Evolutionary conservation across 2,888 invertebrate genomes (phyloP).

Genomic region (Nemotelus nigrinus): DNA sequence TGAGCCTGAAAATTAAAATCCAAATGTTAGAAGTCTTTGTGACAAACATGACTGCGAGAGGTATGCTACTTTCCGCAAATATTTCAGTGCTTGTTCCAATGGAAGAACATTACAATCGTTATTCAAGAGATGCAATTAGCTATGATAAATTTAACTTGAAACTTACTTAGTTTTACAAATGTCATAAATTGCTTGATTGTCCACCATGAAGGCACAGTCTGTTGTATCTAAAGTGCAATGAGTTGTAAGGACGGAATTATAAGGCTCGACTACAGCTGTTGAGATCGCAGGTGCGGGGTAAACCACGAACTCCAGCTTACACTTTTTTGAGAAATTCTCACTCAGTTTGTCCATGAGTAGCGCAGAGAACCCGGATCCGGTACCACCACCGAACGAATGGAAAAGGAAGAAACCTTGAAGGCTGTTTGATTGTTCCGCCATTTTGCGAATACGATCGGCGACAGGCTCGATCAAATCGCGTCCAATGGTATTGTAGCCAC

Average conservation of each 20-base stretch:
- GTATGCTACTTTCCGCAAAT: too few relatives aligned
- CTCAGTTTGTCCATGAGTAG: conserved; percentile 83
- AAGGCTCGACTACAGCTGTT: conserved; percentile 91
- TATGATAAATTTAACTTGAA: too few relatives aligned
- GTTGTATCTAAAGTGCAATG: conserved; percentile 85
- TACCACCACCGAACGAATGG: conserved; percentile 87
- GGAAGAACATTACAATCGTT: background rate
- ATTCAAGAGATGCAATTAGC: too few relatives aligned
- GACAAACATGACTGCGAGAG: too few relatives aligned
- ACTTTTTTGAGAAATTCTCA: conserved; percentile 85
- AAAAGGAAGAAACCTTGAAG: conserved; percentile 88
- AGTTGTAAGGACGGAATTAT: conserved; percentile 88
- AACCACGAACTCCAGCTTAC: conserved; percentile 75
- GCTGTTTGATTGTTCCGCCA: conserved; percentile 84
- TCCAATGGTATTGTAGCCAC: conserved; percentile 88
- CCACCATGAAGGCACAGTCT: conserved; percentile 91
- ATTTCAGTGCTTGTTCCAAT: background rate
- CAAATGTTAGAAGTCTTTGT: background rate
- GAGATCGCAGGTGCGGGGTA: conserved; percentile 71
- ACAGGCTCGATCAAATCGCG: conserved; percentile 80
- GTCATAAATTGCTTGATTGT: conserved; percentile 91
- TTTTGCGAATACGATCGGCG: conserved; percentile 76
- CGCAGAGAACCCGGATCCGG: conserved; percentile 86
- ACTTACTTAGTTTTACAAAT: conserved; percentile 78
- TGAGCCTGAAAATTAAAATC: conserved; percentile 60